phyloP scores from a whole-genome alignment of 2,113 vertebrate species.

The Anarrhichthys ocellatus region DNA sequence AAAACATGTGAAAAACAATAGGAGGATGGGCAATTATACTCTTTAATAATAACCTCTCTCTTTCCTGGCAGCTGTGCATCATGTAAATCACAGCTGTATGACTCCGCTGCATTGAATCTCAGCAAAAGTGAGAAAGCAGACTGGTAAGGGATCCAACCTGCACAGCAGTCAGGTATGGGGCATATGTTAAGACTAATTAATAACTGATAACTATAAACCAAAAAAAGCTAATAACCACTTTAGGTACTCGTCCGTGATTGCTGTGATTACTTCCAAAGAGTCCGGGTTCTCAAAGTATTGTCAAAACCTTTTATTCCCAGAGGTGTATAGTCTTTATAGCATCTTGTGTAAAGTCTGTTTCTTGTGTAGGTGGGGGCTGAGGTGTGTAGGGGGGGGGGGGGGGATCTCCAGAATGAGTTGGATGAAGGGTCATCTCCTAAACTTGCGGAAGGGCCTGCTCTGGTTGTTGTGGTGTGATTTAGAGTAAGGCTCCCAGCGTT shows the following conservation, averaged over 20 bases:
- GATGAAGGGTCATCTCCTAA: constrained; percentile 82
- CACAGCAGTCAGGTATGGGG: constrained; percentile 20
- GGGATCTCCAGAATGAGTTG: constrained; percentile 40
- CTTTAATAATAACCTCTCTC: constrained; percentile 5
- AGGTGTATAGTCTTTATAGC: constrained; percentile 42
- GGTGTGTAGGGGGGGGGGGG: not conserved
- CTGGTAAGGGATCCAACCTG: constrained; percentile 10
- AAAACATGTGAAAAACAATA: constrained; percentile 29
- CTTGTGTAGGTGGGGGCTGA: constrained; percentile 40
- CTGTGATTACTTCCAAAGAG: constrained; percentile 29
- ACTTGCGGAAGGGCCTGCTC: constrained; percentile 84
- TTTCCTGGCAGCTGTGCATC: not conserved
- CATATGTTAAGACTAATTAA: not conserved
- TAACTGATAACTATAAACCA: constrained; percentile 4
- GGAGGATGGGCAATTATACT: constrained; percentile 11
- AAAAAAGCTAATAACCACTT: constrained; percentile 20
- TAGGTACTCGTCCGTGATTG: constrained; percentile 31
- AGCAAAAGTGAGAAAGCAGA: constrained; percentile 42
- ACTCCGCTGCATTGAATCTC: constrained; percentile 40
- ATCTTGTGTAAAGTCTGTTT: constrained; percentile 47
- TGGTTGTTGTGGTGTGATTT: constrained; percentile 77
- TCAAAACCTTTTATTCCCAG: constrained; percentile 33
- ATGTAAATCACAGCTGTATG: not conserved
- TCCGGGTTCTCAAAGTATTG: constrained; percentile 2
- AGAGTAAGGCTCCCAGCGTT: constrained; percentile 92